These are phyloP conservation scores for Danaus plexippus DNA, from an alignment of 1,140 invertebrate species.

Conservation along the genomic window DNA sequence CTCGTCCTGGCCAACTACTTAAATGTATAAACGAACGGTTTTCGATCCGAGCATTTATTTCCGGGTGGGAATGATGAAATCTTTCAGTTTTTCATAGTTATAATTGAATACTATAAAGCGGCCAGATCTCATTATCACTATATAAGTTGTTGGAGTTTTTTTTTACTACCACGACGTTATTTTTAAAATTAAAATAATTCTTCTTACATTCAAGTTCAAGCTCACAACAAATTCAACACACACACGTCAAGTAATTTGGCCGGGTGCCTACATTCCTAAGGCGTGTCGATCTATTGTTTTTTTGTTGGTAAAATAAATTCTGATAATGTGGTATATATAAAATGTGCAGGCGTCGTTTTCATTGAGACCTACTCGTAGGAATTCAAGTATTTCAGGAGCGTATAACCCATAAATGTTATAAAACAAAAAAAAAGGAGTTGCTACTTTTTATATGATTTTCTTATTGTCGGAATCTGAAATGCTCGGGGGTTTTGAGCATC, in stretches of 20 bases:
- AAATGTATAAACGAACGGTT: slow-evolving; percentile 23
- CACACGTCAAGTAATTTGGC: slow-evolving; percentile 45
- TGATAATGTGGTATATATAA: slow-evolving; percentile 20
- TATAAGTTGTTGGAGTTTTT: no score
- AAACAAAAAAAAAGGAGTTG: slow-evolving; percentile 9
- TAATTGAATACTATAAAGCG: no score
- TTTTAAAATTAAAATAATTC: no score
- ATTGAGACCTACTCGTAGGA: not conserved
- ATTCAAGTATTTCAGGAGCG: slow-evolving; percentile 7
- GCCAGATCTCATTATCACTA: no score
- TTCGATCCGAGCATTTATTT: not conserved
- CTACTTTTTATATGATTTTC: slow-evolving; percentile 57
- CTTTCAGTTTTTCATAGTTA: no score
- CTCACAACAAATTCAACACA: slow-evolving; percentile 9
- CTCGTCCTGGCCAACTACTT: slow-evolving; percentile 33
- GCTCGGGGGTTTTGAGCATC: slow-evolving; percentile 62
- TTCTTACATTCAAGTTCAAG: slow-evolving; percentile 25
- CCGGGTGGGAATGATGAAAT: no score
- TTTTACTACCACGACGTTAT: no score
- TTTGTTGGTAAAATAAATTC: slow-evolving; percentile 42
- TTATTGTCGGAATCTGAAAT: slow-evolving; percentile 61
- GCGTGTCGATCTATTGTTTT: slow-evolving; percentile 35
- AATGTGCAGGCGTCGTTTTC: not conserved
- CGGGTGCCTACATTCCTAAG: slow-evolving; percentile 44
- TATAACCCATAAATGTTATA: slow-evolving; percentile 10